A percentile compares a stretch with the other conserved stretches of the same genome.
Evolutionary conservation across 2,888 invertebrate species (phyloP).

Genomic region (Mesodorylaimus sp.): DNA sequence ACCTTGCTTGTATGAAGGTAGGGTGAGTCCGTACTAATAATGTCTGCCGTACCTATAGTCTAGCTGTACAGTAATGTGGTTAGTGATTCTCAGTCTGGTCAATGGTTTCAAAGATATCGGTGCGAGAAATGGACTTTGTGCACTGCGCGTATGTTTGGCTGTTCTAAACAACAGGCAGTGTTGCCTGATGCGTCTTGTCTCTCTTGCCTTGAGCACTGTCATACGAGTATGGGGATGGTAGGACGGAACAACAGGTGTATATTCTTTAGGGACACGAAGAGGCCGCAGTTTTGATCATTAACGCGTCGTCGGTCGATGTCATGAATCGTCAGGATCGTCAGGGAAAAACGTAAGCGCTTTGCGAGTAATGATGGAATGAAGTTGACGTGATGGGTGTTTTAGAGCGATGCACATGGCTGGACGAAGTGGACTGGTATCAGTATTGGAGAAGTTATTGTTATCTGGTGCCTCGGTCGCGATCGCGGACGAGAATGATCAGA

Average conservation of each 20-base stretch:
- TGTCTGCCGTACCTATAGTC: too few species aligned
- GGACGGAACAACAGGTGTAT: too few species aligned
- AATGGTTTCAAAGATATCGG: too few species aligned
- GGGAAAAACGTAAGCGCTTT: background rate
- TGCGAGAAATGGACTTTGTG: too few species aligned
- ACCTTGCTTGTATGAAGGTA: conserved; percentile 35
- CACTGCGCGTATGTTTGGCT: too few species aligned
- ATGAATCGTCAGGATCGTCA: background rate
- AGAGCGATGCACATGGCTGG: conserved; percentile 46
- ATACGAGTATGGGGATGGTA: too few species aligned
- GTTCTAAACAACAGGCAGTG: too few species aligned
- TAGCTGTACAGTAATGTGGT: too few species aligned
- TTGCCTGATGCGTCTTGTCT: too few species aligned
- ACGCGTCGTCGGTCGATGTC: background rate
- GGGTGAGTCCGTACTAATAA: too few species aligned
- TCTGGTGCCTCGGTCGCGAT: conserved; percentile 43
- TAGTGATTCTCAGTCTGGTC: too few species aligned
- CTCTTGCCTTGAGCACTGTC: too few species aligned
- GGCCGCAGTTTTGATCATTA: background rate
- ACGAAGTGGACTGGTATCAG: conserved; percentile 43
- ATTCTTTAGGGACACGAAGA: background rate
- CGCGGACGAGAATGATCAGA: conserved; percentile 39
- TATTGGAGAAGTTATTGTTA: conserved; percentile 42
- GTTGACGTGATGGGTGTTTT: conserved; percentile 13
- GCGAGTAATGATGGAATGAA: background rate